A percentile compares a stretch with the other conserved stretches of the same genome.
Conservation (phyloP, 2,888 invertebrate genomes). For the Folsomia manolachei region DNA sequence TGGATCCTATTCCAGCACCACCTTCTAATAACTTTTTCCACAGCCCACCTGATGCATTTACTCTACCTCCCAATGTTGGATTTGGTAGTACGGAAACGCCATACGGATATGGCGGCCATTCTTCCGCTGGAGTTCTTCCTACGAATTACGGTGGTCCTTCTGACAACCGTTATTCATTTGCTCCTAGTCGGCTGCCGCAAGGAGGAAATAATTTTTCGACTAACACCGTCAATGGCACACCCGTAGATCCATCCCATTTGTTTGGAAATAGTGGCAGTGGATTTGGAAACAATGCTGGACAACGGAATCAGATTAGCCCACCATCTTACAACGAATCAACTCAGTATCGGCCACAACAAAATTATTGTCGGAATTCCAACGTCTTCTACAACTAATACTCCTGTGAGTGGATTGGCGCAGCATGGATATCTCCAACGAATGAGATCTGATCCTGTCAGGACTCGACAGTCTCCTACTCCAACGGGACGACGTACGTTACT, state of each 20-base stretch:
- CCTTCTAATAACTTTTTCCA: conserved; percentile 39
- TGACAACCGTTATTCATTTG: background rate
- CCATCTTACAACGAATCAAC: conserved; percentile 5
- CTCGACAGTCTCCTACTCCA: no score
- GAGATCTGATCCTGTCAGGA: conserved; percentile 38
- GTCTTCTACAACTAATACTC: background rate
- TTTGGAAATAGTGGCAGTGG: background rate
- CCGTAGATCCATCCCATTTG: background rate
- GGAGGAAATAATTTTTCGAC: background rate
- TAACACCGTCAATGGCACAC: background rate
- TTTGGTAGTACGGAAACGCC: background rate
- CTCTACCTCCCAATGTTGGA: background rate
- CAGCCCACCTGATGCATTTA: background rate
- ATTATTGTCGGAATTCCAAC: background rate
- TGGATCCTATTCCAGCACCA: background rate
- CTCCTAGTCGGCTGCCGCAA: no score
- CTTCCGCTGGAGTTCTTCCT: background rate
- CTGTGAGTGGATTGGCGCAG: no score
- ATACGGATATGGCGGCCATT: background rate
- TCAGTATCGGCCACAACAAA: conserved; percentile 10
- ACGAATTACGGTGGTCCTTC: background rate
- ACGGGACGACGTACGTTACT: conserved; percentile 5
- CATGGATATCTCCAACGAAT: conserved; percentile 44
- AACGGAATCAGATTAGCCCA: background rate
- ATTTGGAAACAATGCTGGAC: background rate